A percentile compares a stretch with the other conserved stretches of the same genome.
Evolutionary conservation across 2,113 vertebrate genomes (phyloP).

Genomic region (Azemiops feae): DNA sequence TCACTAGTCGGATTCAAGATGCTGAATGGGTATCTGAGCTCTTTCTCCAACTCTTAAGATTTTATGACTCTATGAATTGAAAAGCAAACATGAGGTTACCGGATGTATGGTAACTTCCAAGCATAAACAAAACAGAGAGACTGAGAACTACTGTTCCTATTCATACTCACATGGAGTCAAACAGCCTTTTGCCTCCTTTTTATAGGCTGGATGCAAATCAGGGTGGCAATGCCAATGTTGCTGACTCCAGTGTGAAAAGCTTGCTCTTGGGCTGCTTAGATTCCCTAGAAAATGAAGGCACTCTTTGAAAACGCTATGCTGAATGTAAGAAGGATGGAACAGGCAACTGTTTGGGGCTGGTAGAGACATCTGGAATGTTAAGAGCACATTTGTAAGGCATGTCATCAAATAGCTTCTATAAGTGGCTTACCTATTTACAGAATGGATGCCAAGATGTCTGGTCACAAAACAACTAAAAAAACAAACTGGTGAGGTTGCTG

Average conservation of each 20-base stretch:
- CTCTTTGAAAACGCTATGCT: neutral
- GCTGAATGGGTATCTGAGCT: neutral
- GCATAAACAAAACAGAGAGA: neutral
- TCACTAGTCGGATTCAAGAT: neutral
- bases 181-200: neutral
- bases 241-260: neutral
- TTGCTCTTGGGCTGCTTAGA: neutral
- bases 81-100: neutral
- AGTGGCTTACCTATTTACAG: neutral
- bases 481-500: neutral
- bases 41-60: neutral
- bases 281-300: neutral
- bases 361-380: neutral
- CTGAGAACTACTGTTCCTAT: neutral
- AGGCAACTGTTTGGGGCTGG: neutral
- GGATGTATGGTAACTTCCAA: neutral
- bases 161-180: neutral
- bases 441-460: neutral
- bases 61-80: neutral
- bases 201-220: neutral
- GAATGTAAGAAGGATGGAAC: neutral
- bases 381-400: neutral
- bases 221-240: neutral
- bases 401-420: neutral
- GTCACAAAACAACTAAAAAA: neutral